Conservation (phyloP, 2,113 vertebrate genomes). For the Melanocharis versteri region DNA sequence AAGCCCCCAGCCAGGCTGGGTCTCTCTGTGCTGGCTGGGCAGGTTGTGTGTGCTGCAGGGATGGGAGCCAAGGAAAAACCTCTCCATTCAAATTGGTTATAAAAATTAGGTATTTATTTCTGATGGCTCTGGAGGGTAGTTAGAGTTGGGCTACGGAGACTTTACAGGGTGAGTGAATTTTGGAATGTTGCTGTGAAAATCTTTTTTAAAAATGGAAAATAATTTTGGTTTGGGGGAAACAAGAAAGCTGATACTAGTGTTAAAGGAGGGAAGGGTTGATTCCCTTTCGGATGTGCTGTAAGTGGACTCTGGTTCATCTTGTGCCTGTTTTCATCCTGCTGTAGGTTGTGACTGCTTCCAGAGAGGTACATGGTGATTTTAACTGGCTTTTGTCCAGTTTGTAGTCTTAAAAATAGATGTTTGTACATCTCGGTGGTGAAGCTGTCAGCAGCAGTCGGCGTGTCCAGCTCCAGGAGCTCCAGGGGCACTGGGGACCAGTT, state of each 20-base stretch:
- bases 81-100: not conserved
- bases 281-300: not conserved
- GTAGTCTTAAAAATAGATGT: not conserved
- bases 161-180: not conserved
- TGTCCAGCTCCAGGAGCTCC: not conserved
- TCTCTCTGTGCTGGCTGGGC: not conserved
- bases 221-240: not conserved
- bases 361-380: rapidly evolving
- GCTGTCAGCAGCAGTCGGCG: not conserved
- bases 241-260: rapidly evolving
- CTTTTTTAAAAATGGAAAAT: rapidly evolving
- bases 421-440: rapidly evolving
- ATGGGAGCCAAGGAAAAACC: not conserved
- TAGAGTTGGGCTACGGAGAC: too few species aligned
- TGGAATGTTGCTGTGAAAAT: not conserved
- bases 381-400: not conserved
- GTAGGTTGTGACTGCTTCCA: not conserved
- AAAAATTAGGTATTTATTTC: not conserved
- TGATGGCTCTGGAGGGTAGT: not conserved
- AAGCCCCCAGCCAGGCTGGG: not conserved
- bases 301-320: not conserved
- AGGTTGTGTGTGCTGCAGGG: not conserved
- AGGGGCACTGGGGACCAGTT: rapidly evolving
- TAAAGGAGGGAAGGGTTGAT: not conserved
- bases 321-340: not conserved